Base-by-base conservation (phyloP, 2,113 vertebrate species). In the Caretta caretta region DNA sequence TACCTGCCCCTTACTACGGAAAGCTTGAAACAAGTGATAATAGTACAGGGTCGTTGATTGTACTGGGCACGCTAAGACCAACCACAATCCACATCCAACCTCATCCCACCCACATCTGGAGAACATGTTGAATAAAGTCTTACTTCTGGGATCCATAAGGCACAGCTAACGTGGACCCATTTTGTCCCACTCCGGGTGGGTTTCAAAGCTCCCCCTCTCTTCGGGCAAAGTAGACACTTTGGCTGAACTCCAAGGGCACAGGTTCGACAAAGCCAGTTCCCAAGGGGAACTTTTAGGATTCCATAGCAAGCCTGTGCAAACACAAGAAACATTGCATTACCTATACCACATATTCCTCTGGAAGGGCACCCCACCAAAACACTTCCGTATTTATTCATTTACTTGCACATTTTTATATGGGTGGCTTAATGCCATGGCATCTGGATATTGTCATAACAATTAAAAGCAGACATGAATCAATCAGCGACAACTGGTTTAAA, bases 91-190 rank as follows among this genome's bases (percentile, higher is more conserved):
- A 29, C 84, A 54, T 27, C 59, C 16, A 0, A 0, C 0, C 0
- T n/a, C 1, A 80, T 10, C 29, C n/a, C 8, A 16, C 16, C 56
- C 24, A 46, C 75, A 49, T 59, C 83, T 76, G 42, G 81, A 17
- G 13, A 76, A 53, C 24, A 92, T 38, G 2, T 0, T 48, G 16
- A 48, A 8, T 2, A 29, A 29, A 35, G 12, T 81, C 98, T 98
- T 97, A 99, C 99, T 99, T 99, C 99, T 50, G 99, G 99, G 97
- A 99, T 99, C 99, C 99, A 99, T 98, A 99, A 99, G 98, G 99
- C 99, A 98, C 99, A 99, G 99, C 99, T 99, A 98, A 99, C 99
- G 72, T 99, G 99, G 98, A 99, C 99, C 99, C 99, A 99, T 96
- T 99, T 99, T 6, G 99, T 99, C 97, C 99, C 99, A 91, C 99